Evolutionary conservation across 2,888 invertebrate genomes (phyloP).

Genomic region (Limnephilus lunatus): DNA sequence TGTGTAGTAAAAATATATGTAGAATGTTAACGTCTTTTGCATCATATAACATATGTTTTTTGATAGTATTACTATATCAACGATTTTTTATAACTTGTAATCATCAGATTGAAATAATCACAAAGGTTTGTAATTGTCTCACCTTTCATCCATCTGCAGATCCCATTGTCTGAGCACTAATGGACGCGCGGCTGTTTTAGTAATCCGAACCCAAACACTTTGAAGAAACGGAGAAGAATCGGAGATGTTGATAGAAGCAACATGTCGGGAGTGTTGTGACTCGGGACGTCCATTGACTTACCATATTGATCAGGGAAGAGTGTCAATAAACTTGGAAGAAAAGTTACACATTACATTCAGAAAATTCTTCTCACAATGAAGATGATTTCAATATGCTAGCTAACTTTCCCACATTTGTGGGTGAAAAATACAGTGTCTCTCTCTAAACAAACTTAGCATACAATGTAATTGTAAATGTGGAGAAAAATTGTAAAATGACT

Average conservation of each 20-base stretch:
- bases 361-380: background rate
- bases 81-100: background rate
- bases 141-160: slow-evolving; percentile 24
- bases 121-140: background rate
- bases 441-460: no score
- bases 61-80: no score
- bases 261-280: slow-evolving; percentile 12
- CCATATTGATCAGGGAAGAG: background rate
- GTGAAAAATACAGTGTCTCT: no score
- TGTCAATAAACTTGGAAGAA: background rate
- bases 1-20: no score
- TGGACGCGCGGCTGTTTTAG: slow-evolving; percentile 48
- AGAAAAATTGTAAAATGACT: no score
- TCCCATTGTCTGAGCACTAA: slow-evolving; percentile 42
- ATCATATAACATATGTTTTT: no score
- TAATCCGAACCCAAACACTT: slow-evolving; percentile 51
- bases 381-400: no score
- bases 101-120: no score
- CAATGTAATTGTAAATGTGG: no score
- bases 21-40: no score
- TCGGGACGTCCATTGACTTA: background rate
- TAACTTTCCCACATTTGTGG: no score
- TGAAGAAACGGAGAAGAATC: slow-evolving; percentile 26
- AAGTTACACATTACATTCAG: background rate
- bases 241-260: slow-evolving; percentile 29